Percentiles rank a stretch among this genome's conserved stretches.
Evolutionary conservation across 2,113 vertebrate species (phyloP).

Genomic region (Phalacrocorax aristotelis): DNA sequence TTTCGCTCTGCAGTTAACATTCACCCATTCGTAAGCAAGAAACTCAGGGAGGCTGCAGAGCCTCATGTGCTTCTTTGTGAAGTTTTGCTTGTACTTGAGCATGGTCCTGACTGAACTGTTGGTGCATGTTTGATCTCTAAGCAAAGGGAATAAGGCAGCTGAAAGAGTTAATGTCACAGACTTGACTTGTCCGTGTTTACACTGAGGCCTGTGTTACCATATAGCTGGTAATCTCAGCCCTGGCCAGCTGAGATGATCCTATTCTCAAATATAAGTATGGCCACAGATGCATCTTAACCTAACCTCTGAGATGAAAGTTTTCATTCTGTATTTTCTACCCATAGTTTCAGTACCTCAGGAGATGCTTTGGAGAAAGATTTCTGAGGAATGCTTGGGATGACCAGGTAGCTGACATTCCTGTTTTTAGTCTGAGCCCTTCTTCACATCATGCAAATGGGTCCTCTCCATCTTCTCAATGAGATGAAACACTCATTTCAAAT

Average conservation of each 20-base stretch:
- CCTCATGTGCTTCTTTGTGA: neutral
- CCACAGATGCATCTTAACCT: neutral
- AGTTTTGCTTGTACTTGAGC: neutral
- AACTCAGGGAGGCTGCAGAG: accelerated
- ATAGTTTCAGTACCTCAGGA: neutral
- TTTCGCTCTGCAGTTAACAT: neutral
- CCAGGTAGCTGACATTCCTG: neutral
- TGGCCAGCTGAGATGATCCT: neutral
- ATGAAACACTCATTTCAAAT: neutral
- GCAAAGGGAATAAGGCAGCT: neutral
- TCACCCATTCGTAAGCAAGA: neutral
- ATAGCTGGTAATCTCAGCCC: neutral
- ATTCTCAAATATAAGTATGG: neutral
- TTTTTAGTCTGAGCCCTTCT: neutral
- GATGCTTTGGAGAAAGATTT: neutral
- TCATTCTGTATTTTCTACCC: neutral
- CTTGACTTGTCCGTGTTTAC: neutral
- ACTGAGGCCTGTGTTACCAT: neutral
- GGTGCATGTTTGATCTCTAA: neutral
- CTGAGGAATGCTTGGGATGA: neutral
- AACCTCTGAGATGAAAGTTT: neutral
- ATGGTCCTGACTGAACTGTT: neutral
- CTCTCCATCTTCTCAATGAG: neutral
- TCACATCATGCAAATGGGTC: neutral
- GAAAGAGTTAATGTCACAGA: neutral